Evolutionary conservation across 2,113 vertebrate species (phyloP), one percentile per base, ranked within the genome.

Genomic region (Carlito syrichta): DNA sequence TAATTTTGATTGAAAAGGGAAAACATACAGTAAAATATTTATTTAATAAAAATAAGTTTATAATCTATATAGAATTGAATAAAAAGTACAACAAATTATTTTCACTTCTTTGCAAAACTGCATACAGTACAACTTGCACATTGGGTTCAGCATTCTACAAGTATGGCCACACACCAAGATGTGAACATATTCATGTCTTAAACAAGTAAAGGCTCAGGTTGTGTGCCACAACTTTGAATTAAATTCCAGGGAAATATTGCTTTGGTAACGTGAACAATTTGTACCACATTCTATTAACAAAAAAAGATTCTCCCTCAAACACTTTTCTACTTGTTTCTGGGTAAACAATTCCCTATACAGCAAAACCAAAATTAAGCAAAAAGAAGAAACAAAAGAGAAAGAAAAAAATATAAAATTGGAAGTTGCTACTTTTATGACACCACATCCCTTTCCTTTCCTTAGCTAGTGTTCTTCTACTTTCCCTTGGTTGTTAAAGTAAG

Each of bases 21-120:
- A 73, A 87, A 60, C 63, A 92, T 63, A 91, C 89, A 32, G 56
- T 95, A n/a, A 95, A 98, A 97, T 96, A 94, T 98, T 99, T 98
- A 98, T 98, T 99, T 97, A 96, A 97, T 98, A 98, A 98, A 99
- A 99, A 98, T 96, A 98, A 62, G 84, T 97, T 83, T 97, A 98
- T 92, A 93, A 83, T 97, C 90, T 97, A 97, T 97, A 98, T 97
- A 98, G 94, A 97, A 81, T 84, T 95, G 73, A 97, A 96, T 96
- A 95, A 94, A 91, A 97, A 88, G 89, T 87, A 91, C 83, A 95
- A 97, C 74, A 91, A 90, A 84, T 76, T 89, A 78, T 50, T 62
- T 97, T 96, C 92, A 92, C 62, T 35, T 48, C 40, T 96, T 97
- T 91, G 89, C 86, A 97, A 96, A 92, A 98, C 79, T 96, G 94